Evolutionary conservation across 2,888 invertebrate genomes (phyloP), one percentile per base, ranked within the genome.

Genomic region (Leucophenga maculata): DNA sequence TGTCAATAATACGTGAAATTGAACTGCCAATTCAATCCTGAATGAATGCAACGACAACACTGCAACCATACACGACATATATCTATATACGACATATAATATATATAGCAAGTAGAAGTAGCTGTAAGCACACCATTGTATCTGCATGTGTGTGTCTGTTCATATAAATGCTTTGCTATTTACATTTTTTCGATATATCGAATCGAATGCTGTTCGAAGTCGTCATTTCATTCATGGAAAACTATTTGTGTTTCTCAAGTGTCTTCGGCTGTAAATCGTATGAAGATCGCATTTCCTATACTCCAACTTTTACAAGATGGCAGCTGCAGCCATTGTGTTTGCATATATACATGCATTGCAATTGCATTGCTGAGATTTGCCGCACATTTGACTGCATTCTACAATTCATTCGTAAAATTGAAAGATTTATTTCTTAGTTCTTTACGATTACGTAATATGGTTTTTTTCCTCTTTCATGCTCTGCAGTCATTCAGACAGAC

Each of bases 361-460:
- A 31, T 31, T 68, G 69, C 68, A 73, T 75, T 83, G n/a, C 11
- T 67, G 69, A 69, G 75, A 77, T 83, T 84, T 74, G 78, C 78
- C 77, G 75, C 70, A 80, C 83, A 80, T 83, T 83, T 75, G 75
- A 75, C 73, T 82, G 84, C 79, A 75, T 74, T 84, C 78, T 74
- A 72, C 73, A 78, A 83, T 76, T 85, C 82, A 82, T 73, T 83
- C 78, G 79, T 83, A 80, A 86, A 86, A 86, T 86, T 80, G 86
- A 86, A 84, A 83, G 87, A 86, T 86, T 86, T 86, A 86, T 85
- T 87, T 81, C 79, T 79, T 79, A 84, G 81, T 84, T 82, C 75
- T 67, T 71, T 74, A 69, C 50, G 83, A 76, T 79, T 83, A 76
- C 79, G 14, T 14, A 14, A 14, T 52, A 44, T n/a, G n/a, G n/a